Conservation (phyloP, 2,888 invertebrate species). For the Onchidella celtica region DNA sequence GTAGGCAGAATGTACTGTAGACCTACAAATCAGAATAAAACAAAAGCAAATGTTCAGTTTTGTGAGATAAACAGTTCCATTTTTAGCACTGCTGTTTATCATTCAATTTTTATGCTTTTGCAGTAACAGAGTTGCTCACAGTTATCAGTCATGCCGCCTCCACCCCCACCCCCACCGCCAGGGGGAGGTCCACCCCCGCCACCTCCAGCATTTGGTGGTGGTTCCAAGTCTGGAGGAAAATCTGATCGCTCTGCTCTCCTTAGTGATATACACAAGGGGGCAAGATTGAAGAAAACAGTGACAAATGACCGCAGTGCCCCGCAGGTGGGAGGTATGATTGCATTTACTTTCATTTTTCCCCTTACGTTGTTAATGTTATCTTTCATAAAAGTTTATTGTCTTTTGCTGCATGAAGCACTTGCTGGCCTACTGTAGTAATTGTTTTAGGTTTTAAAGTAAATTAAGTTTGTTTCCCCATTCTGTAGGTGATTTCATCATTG, state of each 20-base stretch:
- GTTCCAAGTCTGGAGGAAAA: slow-evolving; percentile 43
- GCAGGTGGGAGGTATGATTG: slow-evolving; percentile 80
- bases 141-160: slow-evolving; percentile 41
- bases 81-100: too few species aligned
- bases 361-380: background rate
- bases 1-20: too few species aligned
- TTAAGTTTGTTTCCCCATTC: too few species aligned
- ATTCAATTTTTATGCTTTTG: too few species aligned
- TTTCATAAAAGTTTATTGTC: background rate
- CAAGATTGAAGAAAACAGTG: slow-evolving; percentile 65
- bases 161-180: slow-evolving; percentile 51
- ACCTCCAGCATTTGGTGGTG: slow-evolving; percentile 51
- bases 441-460: too few species aligned
- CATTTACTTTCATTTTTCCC: background rate
- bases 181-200: slow-evolving; percentile 52
- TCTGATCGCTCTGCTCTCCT: slow-evolving; percentile 80
- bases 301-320: slow-evolving; percentile 71
- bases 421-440: too few species aligned
- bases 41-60: too few species aligned
- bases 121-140: slow-evolving; percentile 15
- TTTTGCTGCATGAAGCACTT: background rate
- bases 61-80: too few species aligned
- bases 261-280: slow-evolving; percentile 62
- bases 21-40: too few species aligned
- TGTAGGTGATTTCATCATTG: too few species aligned